Conservation (phyloP, 2,888 invertebrate species). For the Bembecia ichneumoniformis region DNA sequence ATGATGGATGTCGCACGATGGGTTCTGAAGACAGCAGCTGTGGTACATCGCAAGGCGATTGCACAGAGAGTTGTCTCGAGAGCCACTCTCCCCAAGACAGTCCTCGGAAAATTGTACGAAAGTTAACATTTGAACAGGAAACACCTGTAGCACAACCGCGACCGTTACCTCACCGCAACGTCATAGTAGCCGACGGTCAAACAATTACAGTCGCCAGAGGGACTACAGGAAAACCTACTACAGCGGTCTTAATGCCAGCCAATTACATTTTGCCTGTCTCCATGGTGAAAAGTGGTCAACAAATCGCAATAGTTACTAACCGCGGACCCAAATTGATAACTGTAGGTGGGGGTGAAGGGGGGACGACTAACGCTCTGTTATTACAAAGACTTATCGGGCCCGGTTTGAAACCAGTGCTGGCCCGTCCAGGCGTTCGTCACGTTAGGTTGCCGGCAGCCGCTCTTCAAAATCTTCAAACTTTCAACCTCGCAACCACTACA, state of each 20-base stretch:
- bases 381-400: slow-evolving; percentile 79
- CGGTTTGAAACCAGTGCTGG: slow-evolving; percentile 66
- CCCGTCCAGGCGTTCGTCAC: slow-evolving; percentile 72
- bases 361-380: slow-evolving; percentile 75
- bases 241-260: slow-evolving; percentile 79
- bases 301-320: slow-evolving; percentile 80
- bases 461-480: slow-evolving; percentile 56
- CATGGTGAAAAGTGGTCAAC: slow-evolving; percentile 80
- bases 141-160: slow-evolving; percentile 32
- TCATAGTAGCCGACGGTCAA: slow-evolving; percentile 76
- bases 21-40: slow-evolving; percentile 85
- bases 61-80: slow-evolving; percentile 62
- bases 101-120: slow-evolving; percentile 58
- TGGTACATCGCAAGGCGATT: slow-evolving; percentile 74
- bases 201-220: slow-evolving; percentile 75
- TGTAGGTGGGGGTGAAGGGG: slow-evolving; percentile 56
- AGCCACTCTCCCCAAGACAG: slow-evolving; percentile 72
- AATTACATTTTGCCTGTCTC: slow-evolving; percentile 81
- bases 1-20: slow-evolving; percentile 78
- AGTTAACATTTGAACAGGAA: slow-evolving; percentile 62
- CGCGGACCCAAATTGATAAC: slow-evolving; percentile 73
- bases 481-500: slow-evolving; percentile 43
- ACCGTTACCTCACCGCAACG: slow-evolving; percentile 62
- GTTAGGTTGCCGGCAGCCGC: slow-evolving; percentile 59
- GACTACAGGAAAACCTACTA: slow-evolving; percentile 74